A percentile compares a stretch with the other conserved stretches of the same genome.
phyloP scores from a whole-genome alignment of 2,888 invertebrate genomes.

The Eupithecia tripunctaria region DNA sequence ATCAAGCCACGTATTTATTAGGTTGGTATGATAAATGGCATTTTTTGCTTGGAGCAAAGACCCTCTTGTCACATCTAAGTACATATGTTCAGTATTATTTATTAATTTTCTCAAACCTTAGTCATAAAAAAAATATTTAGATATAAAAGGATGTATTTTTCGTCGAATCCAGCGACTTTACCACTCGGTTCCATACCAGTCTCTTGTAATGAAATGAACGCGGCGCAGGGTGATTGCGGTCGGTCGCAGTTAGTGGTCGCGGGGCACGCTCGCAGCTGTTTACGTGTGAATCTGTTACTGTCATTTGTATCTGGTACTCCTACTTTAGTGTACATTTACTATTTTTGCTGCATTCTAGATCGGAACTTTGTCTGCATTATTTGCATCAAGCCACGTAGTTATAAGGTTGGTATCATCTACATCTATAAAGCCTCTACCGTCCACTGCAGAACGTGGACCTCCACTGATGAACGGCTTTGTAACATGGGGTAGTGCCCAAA shows the following conservation, averaged over 20 bases:
- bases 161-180: constrained; percentile 11
- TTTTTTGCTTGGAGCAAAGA: no score
- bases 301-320: not conserved
- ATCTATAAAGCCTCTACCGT: no score
- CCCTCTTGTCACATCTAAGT: no score
- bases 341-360: not conserved
- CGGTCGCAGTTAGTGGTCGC: constrained; percentile 31
- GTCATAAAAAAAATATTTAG: not conserved
- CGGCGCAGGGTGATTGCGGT: constrained; percentile 30
- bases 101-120: not conserved
- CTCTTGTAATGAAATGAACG: constrained; percentile 27
- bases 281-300: constrained; percentile 38
- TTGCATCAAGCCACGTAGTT: no score
- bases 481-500: no score
- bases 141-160: not conserved
- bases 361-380: no score
- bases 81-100: no score
- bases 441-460: no score
- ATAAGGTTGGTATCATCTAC: no score
- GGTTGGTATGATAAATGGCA: no score
- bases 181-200: not conserved
- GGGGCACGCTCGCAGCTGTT: constrained; percentile 30
- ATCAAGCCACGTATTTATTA: no score
- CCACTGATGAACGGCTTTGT: no score
- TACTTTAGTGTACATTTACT: not conserved